Evolutionary conservation across 2,797 vertebrate genomes (phyloP).

Genomic region (Typhlichthys subterraneus): DNA sequence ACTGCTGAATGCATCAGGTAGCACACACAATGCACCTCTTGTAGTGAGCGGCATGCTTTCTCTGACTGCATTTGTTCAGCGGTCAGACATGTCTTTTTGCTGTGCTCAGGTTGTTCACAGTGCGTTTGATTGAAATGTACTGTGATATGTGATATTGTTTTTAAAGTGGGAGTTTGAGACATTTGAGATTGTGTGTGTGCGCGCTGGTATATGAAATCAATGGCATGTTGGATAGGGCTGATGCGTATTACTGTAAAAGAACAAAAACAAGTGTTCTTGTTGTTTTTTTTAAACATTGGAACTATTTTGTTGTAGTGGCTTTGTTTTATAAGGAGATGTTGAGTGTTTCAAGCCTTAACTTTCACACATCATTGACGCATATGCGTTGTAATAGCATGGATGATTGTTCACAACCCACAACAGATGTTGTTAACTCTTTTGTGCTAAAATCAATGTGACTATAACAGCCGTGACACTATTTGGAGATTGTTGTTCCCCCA

Average conservation of each 20-base stretch:
- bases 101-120: conserved; percentile 12
- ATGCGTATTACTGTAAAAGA: too few relatives aligned
- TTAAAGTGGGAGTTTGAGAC: too few relatives aligned
- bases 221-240: too few relatives aligned
- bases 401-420: not conserved
- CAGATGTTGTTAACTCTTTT: conserved; percentile 26
- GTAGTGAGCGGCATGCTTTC: conserved; percentile 44
- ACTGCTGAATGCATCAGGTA: conserved; percentile 70
- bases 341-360: not conserved
- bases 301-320: too few relatives aligned
- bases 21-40: conserved; percentile 66
- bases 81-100: not conserved
- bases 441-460: conserved; percentile 36
- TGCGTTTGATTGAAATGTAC: not conserved
- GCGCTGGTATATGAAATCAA: too few relatives aligned
- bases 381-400: not conserved
- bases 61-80: conserved; percentile 23
- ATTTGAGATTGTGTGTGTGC: too few relatives aligned
- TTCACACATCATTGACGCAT: conserved; percentile 3
- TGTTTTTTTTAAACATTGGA: too few relatives aligned
- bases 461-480: conserved; percentile 22
- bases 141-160: not conserved
- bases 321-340: not conserved
- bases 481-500: conserved; percentile 7
- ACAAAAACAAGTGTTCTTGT: too few relatives aligned